phyloP scores from a whole-genome alignment of 2,888 invertebrate species.

The Busseola fusca region DNA sequence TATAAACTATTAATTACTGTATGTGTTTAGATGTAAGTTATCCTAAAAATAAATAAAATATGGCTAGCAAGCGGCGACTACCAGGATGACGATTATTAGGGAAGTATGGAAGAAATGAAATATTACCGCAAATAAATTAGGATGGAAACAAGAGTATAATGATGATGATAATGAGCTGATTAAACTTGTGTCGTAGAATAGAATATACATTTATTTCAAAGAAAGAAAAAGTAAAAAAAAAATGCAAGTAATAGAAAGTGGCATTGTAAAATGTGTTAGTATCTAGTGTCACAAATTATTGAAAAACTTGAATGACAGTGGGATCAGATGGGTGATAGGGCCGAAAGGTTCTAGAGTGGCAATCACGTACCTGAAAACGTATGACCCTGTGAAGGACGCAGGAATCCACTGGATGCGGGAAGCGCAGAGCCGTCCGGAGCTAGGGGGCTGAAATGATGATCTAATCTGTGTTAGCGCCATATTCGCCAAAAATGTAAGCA shows the following conservation, averaged over 20 bases:
- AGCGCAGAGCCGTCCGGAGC: neutral
- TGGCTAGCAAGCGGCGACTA: too few species aligned
- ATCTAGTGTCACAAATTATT: neutral
- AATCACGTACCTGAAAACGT: too few species aligned
- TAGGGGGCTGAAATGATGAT: neutral
- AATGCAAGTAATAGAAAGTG: neutral
- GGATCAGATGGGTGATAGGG: too few species aligned
- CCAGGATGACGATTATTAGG: neutral
- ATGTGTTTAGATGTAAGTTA: too few species aligned
- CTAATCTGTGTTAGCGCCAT: too few species aligned
- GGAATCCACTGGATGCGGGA: neutral
- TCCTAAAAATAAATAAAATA: too few species aligned
- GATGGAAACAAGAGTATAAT: rapidly evolving
- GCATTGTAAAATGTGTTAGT: neutral
- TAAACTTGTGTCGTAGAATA: neutral
- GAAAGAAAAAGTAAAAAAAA: too few species aligned
- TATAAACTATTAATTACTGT: too few species aligned
- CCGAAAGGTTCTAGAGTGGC: too few species aligned
- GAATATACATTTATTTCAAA: too few species aligned
- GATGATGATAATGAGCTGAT: neutral
- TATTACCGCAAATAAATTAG: rapidly evolving
- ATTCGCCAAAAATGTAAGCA: too few species aligned
- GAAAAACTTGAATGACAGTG: neutral
- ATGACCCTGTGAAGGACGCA: neutral
- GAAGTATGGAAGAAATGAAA: neutral